These are phyloP conservation scores for Coracias cyanogaster DNA, from an alignment of 2,797 vertebrate genomes.

Conservation along the genomic window DNA sequence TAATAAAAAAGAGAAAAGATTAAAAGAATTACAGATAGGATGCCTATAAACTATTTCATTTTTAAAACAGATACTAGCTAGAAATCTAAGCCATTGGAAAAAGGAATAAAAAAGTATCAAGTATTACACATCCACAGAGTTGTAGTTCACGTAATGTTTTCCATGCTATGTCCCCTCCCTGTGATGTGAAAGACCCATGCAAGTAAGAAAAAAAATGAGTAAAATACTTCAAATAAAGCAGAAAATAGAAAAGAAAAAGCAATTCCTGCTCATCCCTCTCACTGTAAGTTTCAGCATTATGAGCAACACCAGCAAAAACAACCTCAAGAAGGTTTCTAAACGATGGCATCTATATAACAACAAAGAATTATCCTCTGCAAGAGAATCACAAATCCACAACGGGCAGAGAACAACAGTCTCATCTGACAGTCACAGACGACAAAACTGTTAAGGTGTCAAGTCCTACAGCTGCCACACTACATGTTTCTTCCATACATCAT, in stretches of 20 bases:
- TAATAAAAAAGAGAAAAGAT: conserved; percentile 21
- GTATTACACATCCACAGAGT: background rate
- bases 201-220: background rate
- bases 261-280: background rate
- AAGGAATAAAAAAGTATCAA: background rate
- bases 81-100: background rate
- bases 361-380: background rate
- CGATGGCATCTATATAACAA: background rate
- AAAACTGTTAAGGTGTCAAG: background rate
- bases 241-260: background rate
- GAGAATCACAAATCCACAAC: background rate
- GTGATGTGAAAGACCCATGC: background rate
- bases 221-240: background rate
- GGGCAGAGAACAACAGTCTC: background rate
- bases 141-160: background rate
- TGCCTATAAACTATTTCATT: background rate
- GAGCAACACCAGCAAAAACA: background rate
- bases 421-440: background rate
- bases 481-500: background rate
- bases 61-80: background rate
- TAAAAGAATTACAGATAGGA: background rate
- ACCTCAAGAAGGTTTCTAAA: background rate
- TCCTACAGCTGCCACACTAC: background rate
- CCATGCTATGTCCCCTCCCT: fast-evolving
- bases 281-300: background rate